These are phyloP conservation scores for Eumaeus atala DNA, from an alignment of 1,140 invertebrate genomes.

Conservation along the genomic window DNA sequence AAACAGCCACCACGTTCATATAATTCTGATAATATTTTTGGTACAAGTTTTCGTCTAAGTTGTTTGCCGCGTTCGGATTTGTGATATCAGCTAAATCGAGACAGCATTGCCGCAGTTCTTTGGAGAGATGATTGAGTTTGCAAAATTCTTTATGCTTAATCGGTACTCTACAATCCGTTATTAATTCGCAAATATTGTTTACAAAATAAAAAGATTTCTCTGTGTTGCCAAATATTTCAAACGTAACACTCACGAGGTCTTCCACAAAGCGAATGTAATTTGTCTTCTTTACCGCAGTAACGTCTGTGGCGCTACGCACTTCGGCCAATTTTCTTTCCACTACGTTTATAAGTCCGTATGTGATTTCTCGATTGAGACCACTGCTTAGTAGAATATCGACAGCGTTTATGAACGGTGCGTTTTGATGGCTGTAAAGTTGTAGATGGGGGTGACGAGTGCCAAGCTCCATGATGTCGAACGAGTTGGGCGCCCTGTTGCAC, in stretches of 20 bases:
- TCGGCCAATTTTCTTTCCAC: constrained; percentile 67
- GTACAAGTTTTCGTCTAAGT: constrained; percentile 46
- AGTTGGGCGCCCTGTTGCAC: constrained; percentile 62
- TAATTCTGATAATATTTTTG: constrained; percentile 67
- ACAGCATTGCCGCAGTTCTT: constrained; percentile 57
- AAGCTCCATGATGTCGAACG: constrained; percentile 63
- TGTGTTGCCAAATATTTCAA: constrained; percentile 66
- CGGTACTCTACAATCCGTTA: constrained; percentile 61
- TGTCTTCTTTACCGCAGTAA: constrained; percentile 60
- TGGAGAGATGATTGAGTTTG: constrained; percentile 63
- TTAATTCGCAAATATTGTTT: constrained; percentile 62
- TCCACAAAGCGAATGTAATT: constrained; percentile 69
- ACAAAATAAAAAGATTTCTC: constrained; percentile 60
- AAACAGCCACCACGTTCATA: constrained; percentile 63
- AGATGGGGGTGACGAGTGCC: constrained; percentile 60
- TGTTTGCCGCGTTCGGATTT: constrained; percentile 29
- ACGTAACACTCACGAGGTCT: constrained; percentile 66
- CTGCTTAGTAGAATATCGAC: constrained; percentile 67
- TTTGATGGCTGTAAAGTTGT: constrained; percentile 65
- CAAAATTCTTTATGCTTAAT: constrained; percentile 69
- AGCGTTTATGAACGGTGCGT: constrained; percentile 65
- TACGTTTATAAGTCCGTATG: constrained; percentile 67
- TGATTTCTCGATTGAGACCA: constrained; percentile 68
- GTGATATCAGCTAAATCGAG: constrained; percentile 49
- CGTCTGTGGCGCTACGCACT: constrained; percentile 53